A percentile compares a stretch with the other conserved stretches of the same genome.
Conservation (phyloP, 2,797 vertebrate genomes). For the Acanthornis magna region DNA sequence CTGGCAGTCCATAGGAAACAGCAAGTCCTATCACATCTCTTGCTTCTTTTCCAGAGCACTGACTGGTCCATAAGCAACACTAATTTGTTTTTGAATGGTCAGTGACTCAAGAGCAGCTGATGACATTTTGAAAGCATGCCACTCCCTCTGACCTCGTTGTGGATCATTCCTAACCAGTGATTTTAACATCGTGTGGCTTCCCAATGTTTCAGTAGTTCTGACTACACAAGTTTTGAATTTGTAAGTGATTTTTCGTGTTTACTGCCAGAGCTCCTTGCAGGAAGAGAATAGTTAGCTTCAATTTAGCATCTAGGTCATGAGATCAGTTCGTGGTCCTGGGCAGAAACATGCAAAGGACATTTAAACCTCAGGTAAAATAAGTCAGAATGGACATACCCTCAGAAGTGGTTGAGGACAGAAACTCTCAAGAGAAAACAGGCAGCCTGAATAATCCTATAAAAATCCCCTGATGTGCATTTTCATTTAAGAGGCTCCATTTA, state of each 20-base stretch:
- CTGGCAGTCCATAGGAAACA: not conserved
- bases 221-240: slow-evolving; percentile 25
- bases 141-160: slow-evolving; percentile 44
- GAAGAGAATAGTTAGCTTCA: not conserved
- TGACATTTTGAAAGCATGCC: slow-evolving; percentile 4
- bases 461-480: not conserved
- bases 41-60: not conserved
- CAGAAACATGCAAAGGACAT: not conserved
- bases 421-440: not conserved
- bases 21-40: not conserved
- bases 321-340: not conserved
- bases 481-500: not conserved
- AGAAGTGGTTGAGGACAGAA: not conserved
- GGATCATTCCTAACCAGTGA: slow-evolving; percentile 46
- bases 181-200: not conserved
- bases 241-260: not conserved
- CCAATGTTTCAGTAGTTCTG: not conserved
- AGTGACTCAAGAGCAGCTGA: slow-evolving; percentile 57
- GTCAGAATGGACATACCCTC: not conserved
- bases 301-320: not conserved
- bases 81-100: slow-evolving; percentile 22
- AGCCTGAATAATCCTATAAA: not conserved
- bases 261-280: not conserved
- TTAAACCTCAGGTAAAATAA: not conserved
- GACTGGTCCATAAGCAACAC: not conserved